Base-by-base conservation (phyloP, 92 coral and sea anemone genomes). In the Epizoanthus ramosus region DNA sequence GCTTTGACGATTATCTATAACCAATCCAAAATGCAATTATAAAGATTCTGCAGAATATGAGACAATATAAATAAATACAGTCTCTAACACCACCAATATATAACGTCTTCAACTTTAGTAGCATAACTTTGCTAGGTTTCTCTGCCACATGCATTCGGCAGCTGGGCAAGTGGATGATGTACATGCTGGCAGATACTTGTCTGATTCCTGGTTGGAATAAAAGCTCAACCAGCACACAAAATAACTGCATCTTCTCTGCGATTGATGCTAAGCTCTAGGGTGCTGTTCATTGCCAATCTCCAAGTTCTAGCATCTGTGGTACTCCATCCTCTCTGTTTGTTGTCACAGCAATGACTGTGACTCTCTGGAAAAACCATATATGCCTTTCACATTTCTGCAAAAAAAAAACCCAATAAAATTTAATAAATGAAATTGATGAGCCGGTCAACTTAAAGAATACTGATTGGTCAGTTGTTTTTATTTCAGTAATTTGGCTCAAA, bases 341-440 rank as follows among this genome's bases (percentile, higher is more conserved):
- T 12, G 92, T 91, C 5, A 91, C 85, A 43, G 95, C 95, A 35
- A 91, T 86, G 1, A 88, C 90, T 6, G 88, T 88, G n/a, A n/a
- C 56, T 85, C 92, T 63, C 94, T 83, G 19, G 92, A 91, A 56
- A 91, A 91, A 3, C 94, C 91, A 76, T 89, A 91, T 65, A 91
- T 74, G 0, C 84, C 91, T 58, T 88, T 80, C 33, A 88, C 87
- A 15, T 92, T 90, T 71, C 92, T 91, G 66, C 19, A 75, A 45
- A 37, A 58, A 23, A 28, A 57, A 33, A 58, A 13, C 1, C 8
- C 50, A 75, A 60, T 23, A 19, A 60, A 61, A 61, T 61, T 61
- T 21, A 61, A 61, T 61, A 50, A 50, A 50, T 61, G 67, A 19
- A 5, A 61, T 25, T n/a, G 28, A 25, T 63, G 23, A 19, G 23